A percentile compares a stretch with the other conserved stretches of the same genome.
Evolutionary conservation across 1,140 invertebrate genomes (phyloP).

Genomic region (Drosophila kikkawai): DNA sequence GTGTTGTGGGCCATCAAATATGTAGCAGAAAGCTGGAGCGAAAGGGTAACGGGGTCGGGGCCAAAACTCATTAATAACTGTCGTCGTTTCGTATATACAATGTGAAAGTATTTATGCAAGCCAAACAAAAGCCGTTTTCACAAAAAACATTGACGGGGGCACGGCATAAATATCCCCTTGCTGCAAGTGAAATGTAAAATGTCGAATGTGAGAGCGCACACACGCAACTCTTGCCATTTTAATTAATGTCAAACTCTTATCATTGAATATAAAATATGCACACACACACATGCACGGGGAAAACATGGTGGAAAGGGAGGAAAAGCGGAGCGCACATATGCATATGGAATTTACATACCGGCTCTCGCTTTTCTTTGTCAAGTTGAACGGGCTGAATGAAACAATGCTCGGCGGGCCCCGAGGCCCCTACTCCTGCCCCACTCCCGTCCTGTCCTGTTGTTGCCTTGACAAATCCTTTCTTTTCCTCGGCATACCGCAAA

Average conservation of each 20-base stretch:
- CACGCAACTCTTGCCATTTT: slow-evolving; percentile 72
- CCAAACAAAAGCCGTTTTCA: slow-evolving; percentile 57
- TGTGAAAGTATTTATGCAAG: slow-evolving; percentile 57
- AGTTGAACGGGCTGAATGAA: slow-evolving; percentile 64
- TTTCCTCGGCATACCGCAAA: slow-evolving; percentile 63
- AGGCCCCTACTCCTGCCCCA: not conserved
- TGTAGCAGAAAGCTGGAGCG: slow-evolving; percentile 35
- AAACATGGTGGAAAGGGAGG: not conserved
- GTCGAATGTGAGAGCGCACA: slow-evolving; percentile 53
- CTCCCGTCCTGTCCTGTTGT: slow-evolving; percentile 4
- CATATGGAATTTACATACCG: slow-evolving; percentile 73
- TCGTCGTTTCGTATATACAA: slow-evolving; percentile 44
- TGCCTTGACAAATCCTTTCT: slow-evolving; percentile 68
- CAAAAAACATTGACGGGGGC: slow-evolving; percentile 20
- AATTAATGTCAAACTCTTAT: slow-evolving; percentile 74
- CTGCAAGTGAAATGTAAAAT: slow-evolving; percentile 64
- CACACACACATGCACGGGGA: slow-evolving; percentile 6
- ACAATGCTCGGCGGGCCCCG: slow-evolving; percentile 32
- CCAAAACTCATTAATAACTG: slow-evolving; percentile 79
- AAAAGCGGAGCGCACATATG: slow-evolving; percentile 33
- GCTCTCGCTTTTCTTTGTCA: slow-evolving; percentile 70
- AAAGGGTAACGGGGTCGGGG: not conserved
- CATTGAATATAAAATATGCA: slow-evolving; percentile 70
- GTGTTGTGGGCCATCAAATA: slow-evolving; percentile 73
- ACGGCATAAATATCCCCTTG: slow-evolving; percentile 52